Evolutionary conservation across 2,888 invertebrate species (phyloP).

Genomic region (Rhingia rostrata): DNA sequence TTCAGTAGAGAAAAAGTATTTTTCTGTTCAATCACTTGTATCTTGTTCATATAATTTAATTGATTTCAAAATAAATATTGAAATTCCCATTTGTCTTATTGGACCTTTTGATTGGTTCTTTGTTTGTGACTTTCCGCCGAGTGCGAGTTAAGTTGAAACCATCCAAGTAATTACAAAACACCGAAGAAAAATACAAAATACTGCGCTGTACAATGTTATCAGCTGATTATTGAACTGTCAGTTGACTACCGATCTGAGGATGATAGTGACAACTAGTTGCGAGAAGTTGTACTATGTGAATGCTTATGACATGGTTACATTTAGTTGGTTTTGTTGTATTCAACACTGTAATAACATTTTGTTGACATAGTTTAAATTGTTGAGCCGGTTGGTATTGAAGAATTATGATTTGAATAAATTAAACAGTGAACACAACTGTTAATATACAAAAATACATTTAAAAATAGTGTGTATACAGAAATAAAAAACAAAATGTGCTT

Average conservation of each 20-base stretch:
- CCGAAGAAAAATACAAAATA: constrained; percentile 46
- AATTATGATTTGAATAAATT: too few relatives aligned
- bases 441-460: too few relatives aligned
- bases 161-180: constrained; percentile 43
- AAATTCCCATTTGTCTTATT: constrained; percentile 17
- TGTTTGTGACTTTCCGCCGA: constrained; percentile 15
- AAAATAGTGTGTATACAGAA: too few relatives aligned
- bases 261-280: constrained; percentile 28
- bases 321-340: too few relatives aligned
- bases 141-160: background rate
- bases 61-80: constrained; percentile 4
- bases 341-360: too few relatives aligned
- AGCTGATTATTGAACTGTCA: constrained; percentile 48
- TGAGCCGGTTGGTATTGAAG: too few relatives aligned
- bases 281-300: background rate
- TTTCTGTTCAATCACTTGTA: background rate
- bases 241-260: background rate
- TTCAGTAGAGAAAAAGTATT: background rate
- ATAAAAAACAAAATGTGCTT: too few relatives aligned
- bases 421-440: too few relatives aligned
- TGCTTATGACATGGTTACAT: background rate
- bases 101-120: constrained; percentile 8
- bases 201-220: constrained; percentile 52
- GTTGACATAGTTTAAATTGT: too few relatives aligned
- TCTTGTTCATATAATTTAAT: background rate